Percentiles rank a stretch among this genome's conserved stretches.
Evolutionary conservation across 1,140 invertebrate species (phyloP).

Genomic region (Eurosta solidaginis): DNA sequence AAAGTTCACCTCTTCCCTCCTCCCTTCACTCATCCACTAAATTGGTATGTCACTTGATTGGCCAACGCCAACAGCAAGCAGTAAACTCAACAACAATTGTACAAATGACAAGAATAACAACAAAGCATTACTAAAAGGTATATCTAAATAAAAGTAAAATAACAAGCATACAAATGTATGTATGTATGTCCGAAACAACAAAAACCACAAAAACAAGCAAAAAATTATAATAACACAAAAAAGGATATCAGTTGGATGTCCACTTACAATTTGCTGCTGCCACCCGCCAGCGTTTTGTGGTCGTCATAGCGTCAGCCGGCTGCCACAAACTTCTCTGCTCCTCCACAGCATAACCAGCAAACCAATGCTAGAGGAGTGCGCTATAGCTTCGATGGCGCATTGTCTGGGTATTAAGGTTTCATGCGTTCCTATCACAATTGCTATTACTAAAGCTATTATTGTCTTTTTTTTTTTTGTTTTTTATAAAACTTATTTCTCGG

Average conservation of each 20-base stretch:
- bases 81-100: not conserved
- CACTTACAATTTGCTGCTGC: conserved; percentile 14
- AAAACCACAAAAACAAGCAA: too few species aligned
- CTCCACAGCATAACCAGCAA: too few species aligned
- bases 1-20: conserved; percentile 2
- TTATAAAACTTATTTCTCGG: not conserved
- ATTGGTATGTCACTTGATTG: conserved; percentile 3
- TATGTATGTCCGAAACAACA: too few species aligned
- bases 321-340: not conserved
- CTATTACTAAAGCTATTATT: conserved; percentile 17
- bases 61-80: not conserved
- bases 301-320: too few species aligned
- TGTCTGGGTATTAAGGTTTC: not conserved
- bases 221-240: not conserved
- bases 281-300: not conserved
- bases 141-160: not conserved
- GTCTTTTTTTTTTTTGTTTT: not conserved
- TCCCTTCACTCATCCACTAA: too few species aligned
- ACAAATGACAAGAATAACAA: not conserved
- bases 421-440: conserved; percentile 24
- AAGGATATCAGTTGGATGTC: conserved; percentile 14
- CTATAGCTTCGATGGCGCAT: too few species aligned
- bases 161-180: not conserved
- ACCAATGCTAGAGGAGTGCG: too few species aligned
- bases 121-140: not conserved